phyloP scores from a whole-genome alignment of 2,797 vertebrate species.

The Sphenopsis melanotis region DNA sequence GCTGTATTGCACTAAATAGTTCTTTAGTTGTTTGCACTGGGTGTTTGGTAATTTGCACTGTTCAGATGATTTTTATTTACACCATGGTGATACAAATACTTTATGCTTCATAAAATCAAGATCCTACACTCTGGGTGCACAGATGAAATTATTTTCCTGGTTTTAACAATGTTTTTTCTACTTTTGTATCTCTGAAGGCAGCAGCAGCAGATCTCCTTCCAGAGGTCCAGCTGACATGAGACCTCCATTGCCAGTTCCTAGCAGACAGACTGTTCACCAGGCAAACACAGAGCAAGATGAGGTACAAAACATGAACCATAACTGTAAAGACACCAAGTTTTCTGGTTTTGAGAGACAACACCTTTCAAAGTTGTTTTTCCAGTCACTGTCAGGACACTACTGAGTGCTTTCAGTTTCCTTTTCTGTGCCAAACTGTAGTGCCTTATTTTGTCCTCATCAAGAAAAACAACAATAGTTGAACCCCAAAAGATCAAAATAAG shows the following conservation, averaged over 20 bases:
- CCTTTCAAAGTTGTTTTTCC: not conserved
- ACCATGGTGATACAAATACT: not conserved
- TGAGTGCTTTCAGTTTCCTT: conserved; percentile 31
- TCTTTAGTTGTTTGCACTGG: not conserved
- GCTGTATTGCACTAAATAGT: not conserved
- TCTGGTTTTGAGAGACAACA: not conserved
- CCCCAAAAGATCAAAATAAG: not conserved
- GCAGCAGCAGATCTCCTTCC: conserved; percentile 62
- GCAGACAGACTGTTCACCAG: conserved; percentile 34
- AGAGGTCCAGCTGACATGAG: conserved; percentile 64
- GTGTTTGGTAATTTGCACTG: not conserved
- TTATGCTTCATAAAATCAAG: not conserved
- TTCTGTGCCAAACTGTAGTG: not conserved
- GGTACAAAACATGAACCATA: conserved; percentile 23
- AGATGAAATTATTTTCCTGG: not conserved
- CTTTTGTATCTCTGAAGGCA: conserved; percentile 36
- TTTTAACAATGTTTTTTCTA: not conserved
- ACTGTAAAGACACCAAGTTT: not conserved
- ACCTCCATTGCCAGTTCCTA: conserved; percentile 59
- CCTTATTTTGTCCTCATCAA: not conserved
- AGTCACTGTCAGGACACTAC: not conserved
- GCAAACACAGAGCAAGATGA: conserved; percentile 40
- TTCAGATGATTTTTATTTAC: not conserved
- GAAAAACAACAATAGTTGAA: not conserved
- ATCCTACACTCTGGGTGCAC: not conserved